Evolutionary conservation across 92 coral and sea anemone genomes (phyloP).

Genomic region (Metridium senile): DNA sequence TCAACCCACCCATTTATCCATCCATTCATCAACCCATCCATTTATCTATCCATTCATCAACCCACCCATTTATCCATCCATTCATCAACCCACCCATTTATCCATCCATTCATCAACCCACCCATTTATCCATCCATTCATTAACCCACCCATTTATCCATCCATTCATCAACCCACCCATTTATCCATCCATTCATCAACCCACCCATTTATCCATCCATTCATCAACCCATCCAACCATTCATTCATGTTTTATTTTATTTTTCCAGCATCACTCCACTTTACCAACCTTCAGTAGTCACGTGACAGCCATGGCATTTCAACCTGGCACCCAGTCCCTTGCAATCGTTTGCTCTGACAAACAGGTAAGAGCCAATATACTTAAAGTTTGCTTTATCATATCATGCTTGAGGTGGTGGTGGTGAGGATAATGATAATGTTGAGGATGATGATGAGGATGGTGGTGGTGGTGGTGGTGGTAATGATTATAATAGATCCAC

Average conservation of each 20-base stretch:
- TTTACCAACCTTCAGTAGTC: constrained; percentile 71
- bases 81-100: neutral
- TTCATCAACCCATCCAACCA: neutral
- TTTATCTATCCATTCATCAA: too few species aligned
- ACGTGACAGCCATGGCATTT: constrained; percentile 90
- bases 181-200: too few species aligned
- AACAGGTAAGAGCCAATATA: constrained; percentile 56
- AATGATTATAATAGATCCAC: too few species aligned
- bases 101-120: neutral
- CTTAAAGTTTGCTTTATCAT: neutral
- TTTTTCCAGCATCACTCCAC: constrained; percentile 57
- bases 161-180: neutral
- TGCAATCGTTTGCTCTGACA: constrained; percentile 60
- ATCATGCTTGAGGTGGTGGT: too few species aligned
- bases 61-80: too few species aligned
- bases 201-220: neutral
- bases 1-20: too few species aligned
- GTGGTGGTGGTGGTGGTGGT: too few species aligned
- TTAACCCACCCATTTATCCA: neutral
- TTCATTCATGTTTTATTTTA: neutral
- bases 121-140: neutral
- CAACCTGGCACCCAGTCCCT: constrained; percentile 78
- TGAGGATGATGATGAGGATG: too few species aligned
- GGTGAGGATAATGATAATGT: too few species aligned
- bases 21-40: neutral